phyloP scores from a whole-genome alignment of 2,888 invertebrate genomes.

The Eupithecia centaureata region DNA sequence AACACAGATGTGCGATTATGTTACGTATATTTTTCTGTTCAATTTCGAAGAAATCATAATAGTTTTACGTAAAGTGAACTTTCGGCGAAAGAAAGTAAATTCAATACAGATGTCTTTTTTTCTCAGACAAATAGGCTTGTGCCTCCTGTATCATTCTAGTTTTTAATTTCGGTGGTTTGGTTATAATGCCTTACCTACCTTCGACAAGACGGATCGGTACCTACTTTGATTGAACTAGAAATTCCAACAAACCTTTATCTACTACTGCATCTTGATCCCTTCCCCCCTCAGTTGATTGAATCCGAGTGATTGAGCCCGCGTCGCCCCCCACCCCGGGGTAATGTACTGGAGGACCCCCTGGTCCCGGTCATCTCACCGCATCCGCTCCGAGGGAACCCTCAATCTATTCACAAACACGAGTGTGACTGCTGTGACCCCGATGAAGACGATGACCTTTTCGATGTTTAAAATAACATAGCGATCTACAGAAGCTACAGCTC shows the following conservation, averaged over 20 bases:
- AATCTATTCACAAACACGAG: background rate
- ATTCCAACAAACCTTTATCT: background rate
- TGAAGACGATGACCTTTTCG: background rate
- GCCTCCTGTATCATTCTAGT: background rate
- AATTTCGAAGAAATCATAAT: background rate
- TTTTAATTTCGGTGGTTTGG: background rate
- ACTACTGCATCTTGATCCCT: slow-evolving; percentile 7
- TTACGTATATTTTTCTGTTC: background rate
- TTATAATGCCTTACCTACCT: background rate
- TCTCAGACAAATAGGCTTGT: background rate
- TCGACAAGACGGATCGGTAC: background rate
- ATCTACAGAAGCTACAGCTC: too few relatives aligned
- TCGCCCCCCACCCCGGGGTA: slow-evolving; percentile 8
- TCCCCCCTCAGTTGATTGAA: slow-evolving; percentile 26
- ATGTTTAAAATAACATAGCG: too few relatives aligned
- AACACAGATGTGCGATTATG: background rate
- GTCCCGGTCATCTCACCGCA: slow-evolving; percentile 15
- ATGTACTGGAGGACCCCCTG: slow-evolving; percentile 22
- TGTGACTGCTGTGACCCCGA: too few relatives aligned
- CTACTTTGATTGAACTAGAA: background rate
- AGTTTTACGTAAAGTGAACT: background rate
- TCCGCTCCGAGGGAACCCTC: slow-evolving; percentile 12
- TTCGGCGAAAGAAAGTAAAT: background rate
- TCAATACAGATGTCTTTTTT: background rate
- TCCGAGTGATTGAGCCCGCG: slow-evolving; percentile 26